Percentiles rank a stretch among this genome's conserved stretches.
These are phyloP conservation scores for Silurus lanzhouensis DNA, from an alignment of 2,797 vertebrate genomes.

Conservation along the genomic window DNA sequence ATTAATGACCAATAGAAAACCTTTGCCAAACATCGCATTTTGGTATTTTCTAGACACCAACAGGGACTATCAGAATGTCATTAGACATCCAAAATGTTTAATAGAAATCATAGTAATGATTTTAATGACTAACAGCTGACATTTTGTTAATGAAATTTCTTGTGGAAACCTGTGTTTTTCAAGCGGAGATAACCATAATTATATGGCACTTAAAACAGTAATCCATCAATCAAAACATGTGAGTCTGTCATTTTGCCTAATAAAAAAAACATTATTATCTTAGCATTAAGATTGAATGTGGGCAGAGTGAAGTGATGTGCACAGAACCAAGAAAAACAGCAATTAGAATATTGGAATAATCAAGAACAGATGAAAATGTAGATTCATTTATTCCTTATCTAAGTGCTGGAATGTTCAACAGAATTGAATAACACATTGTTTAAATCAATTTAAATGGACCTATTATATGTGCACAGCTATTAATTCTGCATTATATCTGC, in stretches of 20 bases:
- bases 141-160: too few species aligned
- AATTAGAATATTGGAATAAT: not conserved
- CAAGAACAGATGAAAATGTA: not conserved
- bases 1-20: too few species aligned
- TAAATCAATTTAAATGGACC: too few species aligned
- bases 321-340: not conserved
- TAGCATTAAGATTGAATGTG: not conserved
- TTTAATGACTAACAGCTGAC: too few species aligned
- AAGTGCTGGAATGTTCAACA: not conserved
- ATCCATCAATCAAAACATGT: not conserved
- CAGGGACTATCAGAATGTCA: too few species aligned
- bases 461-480: not conserved
- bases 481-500: not conserved
- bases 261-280: not conserved
- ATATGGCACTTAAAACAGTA: not conserved
- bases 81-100: too few species aligned
- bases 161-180: too few species aligned
- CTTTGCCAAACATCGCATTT: too few species aligned
- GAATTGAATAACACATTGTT: not conserved
- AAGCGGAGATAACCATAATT: not conserved
- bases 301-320: not conserved
- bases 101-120: too few species aligned
- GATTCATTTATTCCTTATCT: not conserved
- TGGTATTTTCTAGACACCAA: too few species aligned
- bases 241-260: not conserved